Conservation (phyloP, 2,888 invertebrate species). For the Habroteleia sp. region DNA sequence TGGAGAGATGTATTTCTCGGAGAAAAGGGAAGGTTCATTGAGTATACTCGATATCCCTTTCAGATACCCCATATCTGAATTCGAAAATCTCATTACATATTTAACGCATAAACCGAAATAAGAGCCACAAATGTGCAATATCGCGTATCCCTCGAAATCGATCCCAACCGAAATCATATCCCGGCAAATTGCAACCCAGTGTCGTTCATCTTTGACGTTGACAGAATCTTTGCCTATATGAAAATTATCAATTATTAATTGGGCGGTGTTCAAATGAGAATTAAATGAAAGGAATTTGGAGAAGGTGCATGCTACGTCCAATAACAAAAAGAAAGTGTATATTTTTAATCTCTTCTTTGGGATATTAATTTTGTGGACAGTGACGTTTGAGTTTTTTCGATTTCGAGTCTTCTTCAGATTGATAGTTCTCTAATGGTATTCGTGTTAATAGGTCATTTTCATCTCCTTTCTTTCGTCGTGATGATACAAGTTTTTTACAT, state of each 20-base stretch:
- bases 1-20: conserved; percentile 47
- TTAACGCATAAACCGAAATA: conserved; percentile 54
- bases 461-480: conserved; percentile 38
- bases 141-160: conserved; percentile 43
- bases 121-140: conserved; percentile 43
- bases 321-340: conserved; percentile 29
- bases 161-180: conserved; percentile 39
- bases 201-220: conserved; percentile 33
- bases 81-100: conserved; percentile 57
- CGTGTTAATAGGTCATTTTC: conserved; percentile 61
- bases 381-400: conserved; percentile 48
- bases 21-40: conserved; percentile 46
- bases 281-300: conserved; percentile 3
- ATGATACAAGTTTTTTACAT: conserved; percentile 35
- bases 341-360: conserved; percentile 34
- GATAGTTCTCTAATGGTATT: conserved; percentile 53
- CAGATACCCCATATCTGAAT: conserved; percentile 46
- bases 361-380: conserved; percentile 54
- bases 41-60: conserved; percentile 53
- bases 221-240: neutral
- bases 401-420: conserved; percentile 49
- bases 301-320: conserved; percentile 1
- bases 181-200: conserved; percentile 36
- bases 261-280: conserved; percentile 4
- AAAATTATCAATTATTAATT: conserved; percentile 36